phyloP scores from a whole-genome alignment of 2,113 vertebrate species.

The Tragelaphus imberbis region DNA sequence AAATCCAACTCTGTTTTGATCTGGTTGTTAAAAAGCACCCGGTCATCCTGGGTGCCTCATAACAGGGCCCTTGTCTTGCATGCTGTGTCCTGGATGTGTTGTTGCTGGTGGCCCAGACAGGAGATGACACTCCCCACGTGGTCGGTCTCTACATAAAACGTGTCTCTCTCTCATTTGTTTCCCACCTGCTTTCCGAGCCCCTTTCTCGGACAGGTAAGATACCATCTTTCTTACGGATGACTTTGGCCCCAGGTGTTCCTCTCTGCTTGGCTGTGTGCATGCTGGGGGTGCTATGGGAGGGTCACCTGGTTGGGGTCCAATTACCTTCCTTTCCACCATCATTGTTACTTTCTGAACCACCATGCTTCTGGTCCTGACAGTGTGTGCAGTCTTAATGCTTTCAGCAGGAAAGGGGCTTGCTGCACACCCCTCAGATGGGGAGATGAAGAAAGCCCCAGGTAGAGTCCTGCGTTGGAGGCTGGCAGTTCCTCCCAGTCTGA shows the following conservation, averaged over 20 bases:
- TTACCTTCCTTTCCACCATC: not conserved
- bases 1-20: not conserved
- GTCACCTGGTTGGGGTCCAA: not conserved
- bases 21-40: not conserved
- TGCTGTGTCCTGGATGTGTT: fast-evolving
- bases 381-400: not conserved
- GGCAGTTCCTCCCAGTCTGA: not conserved
- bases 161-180: slow-evolving; percentile 75
- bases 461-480: not conserved
- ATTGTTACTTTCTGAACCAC: not conserved
- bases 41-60: fast-evolving
- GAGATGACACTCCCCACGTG: not conserved
- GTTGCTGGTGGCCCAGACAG: not conserved
- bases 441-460: not conserved
- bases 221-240: not conserved
- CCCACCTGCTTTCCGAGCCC: slow-evolving; percentile 70
- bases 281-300: not conserved
- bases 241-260: not conserved
- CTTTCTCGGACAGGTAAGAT: slow-evolving; percentile 76
- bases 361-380: not conserved
- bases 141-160: slow-evolving; percentile 44
- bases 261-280: slow-evolving; percentile 55
- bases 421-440: fast-evolving
- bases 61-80: not conserved
- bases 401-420: not conserved